Conservation (phyloP, 2,888 invertebrate species). For the Acronicta psi region DNA sequence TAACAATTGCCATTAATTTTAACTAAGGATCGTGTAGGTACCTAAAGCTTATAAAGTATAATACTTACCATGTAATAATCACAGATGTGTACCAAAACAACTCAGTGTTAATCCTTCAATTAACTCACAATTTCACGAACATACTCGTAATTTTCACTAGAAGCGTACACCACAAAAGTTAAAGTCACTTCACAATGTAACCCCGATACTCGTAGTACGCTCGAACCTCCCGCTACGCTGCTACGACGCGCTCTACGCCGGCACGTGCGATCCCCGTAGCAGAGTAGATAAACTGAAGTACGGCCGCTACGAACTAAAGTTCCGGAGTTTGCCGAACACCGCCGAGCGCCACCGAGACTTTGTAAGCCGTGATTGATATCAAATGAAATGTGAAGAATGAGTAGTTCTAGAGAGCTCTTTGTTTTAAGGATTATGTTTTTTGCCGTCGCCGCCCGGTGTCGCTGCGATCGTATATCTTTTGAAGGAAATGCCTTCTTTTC, state of each 20-base stretch:
- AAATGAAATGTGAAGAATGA: conserved; percentile 88
- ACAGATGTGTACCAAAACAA: conserved; percentile 60
- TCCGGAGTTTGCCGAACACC: conserved; percentile 74
- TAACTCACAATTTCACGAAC: conserved; percentile 71
- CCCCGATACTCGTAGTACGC: conserved; percentile 66
- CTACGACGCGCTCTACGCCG: conserved; percentile 69
- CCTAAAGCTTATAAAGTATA: conserved; percentile 13
- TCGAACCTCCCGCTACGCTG: conserved; percentile 64
- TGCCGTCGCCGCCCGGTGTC: conserved; percentile 52
- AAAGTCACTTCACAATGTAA: conserved; percentile 65
- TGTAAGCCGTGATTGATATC: conserved; percentile 87
- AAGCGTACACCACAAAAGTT: conserved; percentile 64
- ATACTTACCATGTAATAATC: conserved; percentile 79
- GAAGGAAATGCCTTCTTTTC: conserved; percentile 46
- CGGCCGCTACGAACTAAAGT: conserved; percentile 70
- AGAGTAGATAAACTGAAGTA: conserved; percentile 79
- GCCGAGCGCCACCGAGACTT: conserved; percentile 77
- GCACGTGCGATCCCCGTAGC: conserved; percentile 80
- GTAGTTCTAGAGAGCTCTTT: conserved; percentile 84
- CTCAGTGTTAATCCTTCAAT: conserved; percentile 64
- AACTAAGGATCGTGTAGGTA: conserved; percentile 35
- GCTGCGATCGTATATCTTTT: conserved; percentile 58
- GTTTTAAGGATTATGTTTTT: conserved; percentile 84
- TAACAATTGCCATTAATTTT: conserved; percentile 26
- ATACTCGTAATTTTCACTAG: conserved; percentile 59